phyloP scores from a whole-genome alignment of 2,888 invertebrate genomes.

The Tachina lurida region DNA sequence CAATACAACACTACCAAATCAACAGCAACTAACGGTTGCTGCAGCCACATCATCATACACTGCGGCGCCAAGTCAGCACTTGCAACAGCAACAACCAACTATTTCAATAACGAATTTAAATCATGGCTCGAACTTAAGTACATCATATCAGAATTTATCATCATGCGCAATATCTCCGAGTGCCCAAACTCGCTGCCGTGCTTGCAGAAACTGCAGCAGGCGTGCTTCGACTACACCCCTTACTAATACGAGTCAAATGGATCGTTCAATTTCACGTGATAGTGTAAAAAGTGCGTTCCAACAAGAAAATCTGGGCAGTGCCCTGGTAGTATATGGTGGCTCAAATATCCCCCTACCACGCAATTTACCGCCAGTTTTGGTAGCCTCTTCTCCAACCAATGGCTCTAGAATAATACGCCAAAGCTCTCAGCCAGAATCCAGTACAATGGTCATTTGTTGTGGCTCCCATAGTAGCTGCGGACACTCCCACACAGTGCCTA shows the following conservation, averaged over 20 bases:
- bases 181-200: slow-evolving; percentile 85
- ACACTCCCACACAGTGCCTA: slow-evolving; percentile 87
- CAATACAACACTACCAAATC: slow-evolving; percentile 40
- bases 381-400: slow-evolving; percentile 87
- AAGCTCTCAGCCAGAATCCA: slow-evolving; percentile 83
- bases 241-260: slow-evolving; percentile 88
- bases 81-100: slow-evolving; percentile 82
- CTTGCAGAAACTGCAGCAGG: slow-evolving; percentile 88
- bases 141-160: slow-evolving; percentile 85
- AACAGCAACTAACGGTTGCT: slow-evolving; percentile 71
- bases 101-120: slow-evolving; percentile 83
- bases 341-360: slow-evolving; percentile 73
- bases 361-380: slow-evolving; percentile 87
- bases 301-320: slow-evolving; percentile 83
- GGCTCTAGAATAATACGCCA: slow-evolving; percentile 91
- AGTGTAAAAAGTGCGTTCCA: slow-evolving; percentile 88
- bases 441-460: slow-evolving; percentile 83
- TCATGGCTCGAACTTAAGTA: slow-evolving; percentile 77
- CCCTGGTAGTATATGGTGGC: slow-evolving; percentile 77
- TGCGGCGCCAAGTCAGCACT: slow-evolving; percentile 75
- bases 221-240: slow-evolving; percentile 92
- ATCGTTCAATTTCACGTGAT: slow-evolving; percentile 92
- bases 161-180: slow-evolving; percentile 82
- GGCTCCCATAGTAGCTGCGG: slow-evolving; percentile 86
- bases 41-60: slow-evolving; percentile 73